A percentile compares a stretch with the other conserved stretches of the same genome.
phyloP scores from a whole-genome alignment of 2,888 invertebrate species.

The Tubulanus polymorphus region DNA sequence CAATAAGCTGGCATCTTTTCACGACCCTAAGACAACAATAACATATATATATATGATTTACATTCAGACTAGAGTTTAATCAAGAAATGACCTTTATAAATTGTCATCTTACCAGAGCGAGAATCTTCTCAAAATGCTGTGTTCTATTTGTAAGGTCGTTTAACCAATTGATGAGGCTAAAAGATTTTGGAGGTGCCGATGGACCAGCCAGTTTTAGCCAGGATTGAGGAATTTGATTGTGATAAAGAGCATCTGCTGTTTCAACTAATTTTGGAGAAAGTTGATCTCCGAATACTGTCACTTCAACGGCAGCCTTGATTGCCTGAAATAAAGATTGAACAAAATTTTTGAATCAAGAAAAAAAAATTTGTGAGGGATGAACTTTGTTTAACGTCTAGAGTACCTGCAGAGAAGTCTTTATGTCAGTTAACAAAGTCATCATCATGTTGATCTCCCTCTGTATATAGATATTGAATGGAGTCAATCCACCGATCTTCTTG shows the following conservation, averaged over 20 bases:
- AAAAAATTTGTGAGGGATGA: neutral
- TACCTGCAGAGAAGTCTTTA: slow-evolving; percentile 44
- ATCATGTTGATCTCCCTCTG: slow-evolving; percentile 48
- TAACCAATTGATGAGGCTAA: slow-evolving; percentile 44
- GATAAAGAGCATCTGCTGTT: slow-evolving; percentile 47
- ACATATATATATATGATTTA: neutral
- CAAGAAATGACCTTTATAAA: neutral
- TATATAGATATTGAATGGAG: slow-evolving; percentile 48
- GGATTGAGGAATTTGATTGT: slow-evolving; percentile 42
- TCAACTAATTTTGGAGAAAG: slow-evolving; percentile 37
- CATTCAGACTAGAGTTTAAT: neutral
- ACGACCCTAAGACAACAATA: slow-evolving; percentile 35
- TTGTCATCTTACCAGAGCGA: slow-evolving; percentile 31
- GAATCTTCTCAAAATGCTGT: slow-evolving; percentile 50
- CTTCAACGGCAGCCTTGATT: slow-evolving; percentile 45
- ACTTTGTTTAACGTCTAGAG: neutral
- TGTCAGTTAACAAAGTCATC: slow-evolving; percentile 43
- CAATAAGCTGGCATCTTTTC: slow-evolving; percentile 53
- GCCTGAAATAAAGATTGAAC: slow-evolving; percentile 29
- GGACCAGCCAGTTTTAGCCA: slow-evolving; percentile 47
- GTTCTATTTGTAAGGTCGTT: slow-evolving; percentile 42
- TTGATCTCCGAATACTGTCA: slow-evolving; percentile 37
- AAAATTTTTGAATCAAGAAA: neutral
- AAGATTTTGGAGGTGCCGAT: slow-evolving; percentile 45
- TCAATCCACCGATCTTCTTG: slow-evolving; percentile 47